A percentile compares a stretch with the other conserved stretches of the same genome.
These are phyloP conservation scores for Pharmacophagus antenor DNA, from an alignment of 2,888 invertebrate species.

Conservation along the genomic window DNA sequence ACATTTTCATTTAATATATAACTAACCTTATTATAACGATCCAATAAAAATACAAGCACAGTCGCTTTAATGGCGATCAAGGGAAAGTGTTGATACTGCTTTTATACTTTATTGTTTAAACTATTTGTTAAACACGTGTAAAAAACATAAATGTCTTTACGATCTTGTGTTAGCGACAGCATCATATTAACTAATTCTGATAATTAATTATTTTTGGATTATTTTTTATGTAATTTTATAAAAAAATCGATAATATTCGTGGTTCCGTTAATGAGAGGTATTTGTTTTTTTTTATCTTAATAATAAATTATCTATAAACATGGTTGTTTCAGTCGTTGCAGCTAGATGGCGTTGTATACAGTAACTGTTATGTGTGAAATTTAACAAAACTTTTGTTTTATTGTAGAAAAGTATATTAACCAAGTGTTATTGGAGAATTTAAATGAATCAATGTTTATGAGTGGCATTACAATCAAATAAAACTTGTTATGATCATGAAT, in stretches of 20 bases:
- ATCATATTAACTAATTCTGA: neutral
- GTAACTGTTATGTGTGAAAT: neutral
- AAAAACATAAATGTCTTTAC: neutral
- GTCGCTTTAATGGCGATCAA: neutral
- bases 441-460: no score
- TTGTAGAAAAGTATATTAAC: no score
- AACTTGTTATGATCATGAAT: no score
- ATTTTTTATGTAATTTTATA: neutral
- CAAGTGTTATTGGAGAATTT: no score
- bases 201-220: neutral
- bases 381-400: no score
- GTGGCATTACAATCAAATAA: no score
- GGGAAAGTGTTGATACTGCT: neutral
- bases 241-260: neutral
- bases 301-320: conserved; percentile 1
- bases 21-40: neutral
- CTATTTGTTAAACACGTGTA: neutral
- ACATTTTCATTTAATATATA: neutral
- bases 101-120: neutral
- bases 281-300: neutral
- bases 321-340: neutral
- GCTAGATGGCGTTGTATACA: conserved; percentile 12
- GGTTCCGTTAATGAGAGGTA: neutral
- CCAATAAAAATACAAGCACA: neutral
- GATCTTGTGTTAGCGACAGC: neutral